Percentiles rank a stretch among this genome's conserved stretches.
Evolutionary conservation across 2,888 invertebrate genomes (phyloP).

Genomic region (Brachypterus glaber): DNA sequence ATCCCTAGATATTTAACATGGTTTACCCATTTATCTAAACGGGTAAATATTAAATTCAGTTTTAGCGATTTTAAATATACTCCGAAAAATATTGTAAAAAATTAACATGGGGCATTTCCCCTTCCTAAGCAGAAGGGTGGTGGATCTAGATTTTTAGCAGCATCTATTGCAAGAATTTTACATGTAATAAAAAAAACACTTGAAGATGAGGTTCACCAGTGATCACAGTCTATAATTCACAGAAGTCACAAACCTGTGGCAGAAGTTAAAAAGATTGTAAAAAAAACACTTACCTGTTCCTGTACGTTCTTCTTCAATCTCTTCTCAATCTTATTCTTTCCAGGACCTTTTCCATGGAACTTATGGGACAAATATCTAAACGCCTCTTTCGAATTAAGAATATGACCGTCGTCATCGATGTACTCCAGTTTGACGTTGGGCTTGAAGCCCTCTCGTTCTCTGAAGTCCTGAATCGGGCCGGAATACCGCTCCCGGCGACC

Average conservation of each 20-base stretch:
- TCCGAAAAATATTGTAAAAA: no score
- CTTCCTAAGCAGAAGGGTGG: no score
- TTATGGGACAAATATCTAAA: constrained; percentile 84
- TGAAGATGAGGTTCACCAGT: no score
- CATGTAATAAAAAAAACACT: no score
- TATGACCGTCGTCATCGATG: constrained; percentile 90
- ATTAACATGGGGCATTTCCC: no score
- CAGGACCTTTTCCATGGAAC: constrained; percentile 98
- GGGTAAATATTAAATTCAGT: no score
- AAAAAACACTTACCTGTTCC: constrained; percentile 71
- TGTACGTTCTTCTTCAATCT: constrained; percentile 89
- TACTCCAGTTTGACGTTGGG: constrained; percentile 95
- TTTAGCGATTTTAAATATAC: no score
- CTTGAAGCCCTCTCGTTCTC: constrained; percentile 81
- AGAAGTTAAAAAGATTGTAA: constrained; percentile 9
- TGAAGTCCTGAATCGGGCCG: constrained; percentile 85
- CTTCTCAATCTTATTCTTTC: constrained; percentile 97
- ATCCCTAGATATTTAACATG: no score
- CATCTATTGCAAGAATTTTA: no score
- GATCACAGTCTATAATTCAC: no score
- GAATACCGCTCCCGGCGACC: constrained; percentile 60
- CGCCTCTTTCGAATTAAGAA: constrained; percentile 91
- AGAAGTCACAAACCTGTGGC: not conserved
- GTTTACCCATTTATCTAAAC: no score
- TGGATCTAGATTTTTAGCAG: no score